Conservation (phyloP, 2,888 invertebrate genomes). For the Camptogramma bilineatum region DNA sequence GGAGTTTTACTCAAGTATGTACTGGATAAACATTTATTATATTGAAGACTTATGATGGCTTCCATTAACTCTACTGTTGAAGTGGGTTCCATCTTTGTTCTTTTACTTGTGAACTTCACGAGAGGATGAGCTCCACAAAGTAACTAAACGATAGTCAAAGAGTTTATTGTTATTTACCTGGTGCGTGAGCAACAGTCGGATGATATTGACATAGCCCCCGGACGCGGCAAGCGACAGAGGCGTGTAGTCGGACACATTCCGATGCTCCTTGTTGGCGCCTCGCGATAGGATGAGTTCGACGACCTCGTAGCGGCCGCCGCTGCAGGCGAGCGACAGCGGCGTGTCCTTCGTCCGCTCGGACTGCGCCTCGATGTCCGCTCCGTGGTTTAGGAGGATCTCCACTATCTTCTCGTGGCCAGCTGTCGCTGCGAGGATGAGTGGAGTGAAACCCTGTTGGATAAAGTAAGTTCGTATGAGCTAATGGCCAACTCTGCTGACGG, state of each 20-base stretch:
- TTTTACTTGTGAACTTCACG: too few species aligned
- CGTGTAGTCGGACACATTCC: slow-evolving; percentile 99
- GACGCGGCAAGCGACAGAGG: slow-evolving; percentile 99
- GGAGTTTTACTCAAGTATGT: too few species aligned
- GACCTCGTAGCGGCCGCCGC: slow-evolving; percentile 97
- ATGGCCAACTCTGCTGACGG: too few species aligned
- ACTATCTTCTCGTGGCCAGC: slow-evolving; percentile 94
- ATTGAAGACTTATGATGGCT: too few species aligned
- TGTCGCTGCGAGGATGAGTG: slow-evolving; percentile 98
- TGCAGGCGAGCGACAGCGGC: slow-evolving; percentile 98
- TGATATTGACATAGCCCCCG: slow-evolving; percentile 99
- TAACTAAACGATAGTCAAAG: too few species aligned
- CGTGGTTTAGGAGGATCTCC: slow-evolving; percentile 95
- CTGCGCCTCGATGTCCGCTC: slow-evolving; percentile 99
- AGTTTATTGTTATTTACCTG: slow-evolving; percentile 80
- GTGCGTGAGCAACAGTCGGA: slow-evolving; percentile 95
- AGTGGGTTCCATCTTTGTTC: too few species aligned
- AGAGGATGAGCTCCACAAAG: too few species aligned
- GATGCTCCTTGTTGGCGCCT: slow-evolving; percentile 98
- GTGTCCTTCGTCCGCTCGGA: slow-evolving; percentile 99
- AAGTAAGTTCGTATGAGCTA: not conserved
- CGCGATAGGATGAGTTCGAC: slow-evolving; percentile 95
- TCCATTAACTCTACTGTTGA: too few species aligned
- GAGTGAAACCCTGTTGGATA: slow-evolving; percentile 92
- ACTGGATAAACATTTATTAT: too few species aligned